Base-by-base conservation (phyloP, 2,888 invertebrate species). In the Drosophila tanythrix region DNA sequence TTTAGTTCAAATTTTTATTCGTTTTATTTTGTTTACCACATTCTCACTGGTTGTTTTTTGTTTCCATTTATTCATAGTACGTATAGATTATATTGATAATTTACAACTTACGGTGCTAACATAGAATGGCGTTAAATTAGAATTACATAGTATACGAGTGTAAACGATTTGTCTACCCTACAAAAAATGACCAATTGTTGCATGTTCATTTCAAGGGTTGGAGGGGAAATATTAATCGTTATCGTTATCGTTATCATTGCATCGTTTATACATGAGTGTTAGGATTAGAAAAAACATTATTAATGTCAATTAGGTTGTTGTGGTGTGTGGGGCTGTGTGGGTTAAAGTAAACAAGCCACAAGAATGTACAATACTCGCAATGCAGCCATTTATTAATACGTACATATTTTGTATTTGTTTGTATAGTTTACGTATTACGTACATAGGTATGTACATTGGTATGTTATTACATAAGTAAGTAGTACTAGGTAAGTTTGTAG, bases 51-150 rank as follows among this genome's bases (percentile, higher is more conserved):
- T 79, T 86, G 71, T 57, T 76, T 66, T 74, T 55, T 78, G 65
- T 76, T 82, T 84, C 62, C 59, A 73, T 82, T 81, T 87, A 81
- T 81, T 85, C 81, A 81, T 87, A 87, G 74, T 91, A 88, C 81
- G 90, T 82, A 90, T 88, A 90, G 66, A 87, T 90, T 73, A 76
- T 84, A 74, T 83, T 83, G 92, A 92, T 92, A 92, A 92, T 92
- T 92, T 92, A 92, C 93, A 92, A 91, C 93, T 92, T 92, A 92
- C 90, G 81, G 65, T 65, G 59, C 90, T 85, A 85, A 87, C 81
- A 85, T 85, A 87, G 89, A 90, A 90, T 90, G 89, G 83, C 85
- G 65, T 90, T 88, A 91, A 91, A 92, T 86, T 86, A 85, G 73
- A 90, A 73, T 86, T 91, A 91, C 83, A 82, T 88, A 82, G 82